Evolutionary conservation across 2,888 invertebrate genomes (phyloP).

Genomic region (Rhimphoctona megacephalus): DNA sequence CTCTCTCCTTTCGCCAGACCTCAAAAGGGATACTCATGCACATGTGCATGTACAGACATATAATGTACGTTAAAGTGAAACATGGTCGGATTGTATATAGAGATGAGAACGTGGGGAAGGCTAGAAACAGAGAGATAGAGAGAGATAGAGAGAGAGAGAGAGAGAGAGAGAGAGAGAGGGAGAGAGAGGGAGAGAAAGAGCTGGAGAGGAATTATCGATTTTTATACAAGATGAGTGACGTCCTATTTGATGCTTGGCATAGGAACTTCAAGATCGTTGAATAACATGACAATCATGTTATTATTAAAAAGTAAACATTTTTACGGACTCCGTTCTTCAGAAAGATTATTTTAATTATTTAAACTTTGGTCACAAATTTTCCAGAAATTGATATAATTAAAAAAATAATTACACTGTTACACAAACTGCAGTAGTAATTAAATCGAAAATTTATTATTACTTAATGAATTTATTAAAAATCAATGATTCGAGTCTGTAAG

Average conservation of each 20-base stretch:
- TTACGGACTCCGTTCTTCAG: neutral
- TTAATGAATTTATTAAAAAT: neutral
- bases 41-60: neutral
- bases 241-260: neutral
- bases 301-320: neutral
- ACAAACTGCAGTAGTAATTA: neutral
- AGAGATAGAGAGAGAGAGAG: neutral
- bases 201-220: neutral
- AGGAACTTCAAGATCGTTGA: neutral
- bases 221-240: neutral
- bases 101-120: neutral
- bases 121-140: neutral
- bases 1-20: conserved; percentile 31
- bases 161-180: neutral
- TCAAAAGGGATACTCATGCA: conserved; percentile 42
- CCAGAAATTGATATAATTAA: neutral
- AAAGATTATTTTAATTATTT: neutral
- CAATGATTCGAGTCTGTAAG: neutral
- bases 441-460: neutral
- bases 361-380: neutral
- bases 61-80: neutral
- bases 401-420: neutral
- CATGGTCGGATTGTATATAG: neutral
- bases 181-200: neutral
- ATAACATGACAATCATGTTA: neutral